These are phyloP conservation scores for Cyrtorhinus lividipennis DNA, from an alignment of 1,140 invertebrate genomes.

Conservation along the genomic window DNA sequence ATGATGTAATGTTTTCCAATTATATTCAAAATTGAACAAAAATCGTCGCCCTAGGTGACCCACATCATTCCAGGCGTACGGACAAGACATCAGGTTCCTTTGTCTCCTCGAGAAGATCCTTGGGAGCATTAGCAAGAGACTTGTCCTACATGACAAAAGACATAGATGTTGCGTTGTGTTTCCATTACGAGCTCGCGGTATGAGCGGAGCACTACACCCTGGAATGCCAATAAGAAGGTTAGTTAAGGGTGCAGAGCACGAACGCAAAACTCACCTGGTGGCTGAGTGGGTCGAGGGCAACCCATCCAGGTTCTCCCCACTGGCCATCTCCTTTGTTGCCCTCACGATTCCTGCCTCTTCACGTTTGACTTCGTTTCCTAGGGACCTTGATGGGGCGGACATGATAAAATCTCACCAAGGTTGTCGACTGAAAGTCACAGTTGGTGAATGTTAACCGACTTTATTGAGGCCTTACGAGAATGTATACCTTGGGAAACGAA, in stretches of 20 bases:
- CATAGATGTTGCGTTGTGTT: background rate
- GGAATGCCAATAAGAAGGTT: slow-evolving; percentile 3
- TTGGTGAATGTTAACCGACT: slow-evolving; percentile 7
- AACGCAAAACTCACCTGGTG: background rate
- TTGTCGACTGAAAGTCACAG: background rate
- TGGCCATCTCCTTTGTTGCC: slow-evolving; percentile 6
- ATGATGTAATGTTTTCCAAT: no score
- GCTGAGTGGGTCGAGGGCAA: slow-evolving; percentile 3
- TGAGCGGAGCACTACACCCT: background rate
- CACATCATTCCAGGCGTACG: background rate
- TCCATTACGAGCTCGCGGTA: background rate
- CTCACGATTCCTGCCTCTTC: slow-evolving; percentile 4
- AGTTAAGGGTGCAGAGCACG: slow-evolving; percentile 1
- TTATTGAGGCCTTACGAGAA: background rate
- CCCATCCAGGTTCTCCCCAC: slow-evolving; percentile 1
- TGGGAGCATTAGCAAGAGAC: slow-evolving; percentile 1
- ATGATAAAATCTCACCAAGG: slow-evolving; percentile 2
- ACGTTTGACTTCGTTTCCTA: slow-evolving; percentile 2
- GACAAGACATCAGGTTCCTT: background rate
- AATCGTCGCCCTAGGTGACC: no score
- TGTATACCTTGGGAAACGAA: background rate
- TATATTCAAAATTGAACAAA: no score
- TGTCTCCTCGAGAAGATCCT: background rate
- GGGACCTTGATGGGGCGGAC: slow-evolving; percentile 4
- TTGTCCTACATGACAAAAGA: slow-evolving; percentile 5